Base-by-base conservation (phyloP, 2,888 invertebrate genomes). In the Epistrophe eligans region DNA sequence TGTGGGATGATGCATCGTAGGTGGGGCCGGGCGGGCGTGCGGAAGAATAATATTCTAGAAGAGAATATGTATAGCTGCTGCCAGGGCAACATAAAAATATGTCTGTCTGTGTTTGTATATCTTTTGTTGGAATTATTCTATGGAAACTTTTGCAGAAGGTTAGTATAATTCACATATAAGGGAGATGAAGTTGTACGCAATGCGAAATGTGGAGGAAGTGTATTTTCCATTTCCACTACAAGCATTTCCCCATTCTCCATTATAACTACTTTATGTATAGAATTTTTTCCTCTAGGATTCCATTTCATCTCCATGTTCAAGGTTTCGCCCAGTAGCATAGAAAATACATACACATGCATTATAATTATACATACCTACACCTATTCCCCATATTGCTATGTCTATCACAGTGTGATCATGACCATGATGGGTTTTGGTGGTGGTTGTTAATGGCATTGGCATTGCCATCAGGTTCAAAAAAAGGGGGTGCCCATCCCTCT, bases 281-380 rank as follows among this genome's bases (percentile, higher is more conserved):
- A 55, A 19, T 24, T 48, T 67, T 1, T 71, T 81, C 66, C 73
- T 82, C 55, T 58, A 77, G 72, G 73, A 66, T 60, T 83, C 67
- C 24, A 24, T 24, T 24, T 24, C 50, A 40, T n/a, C 7, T n/a
- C 38, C 40, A 83, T 83, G 83, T 79, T 83, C 87, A 83, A 83
- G 83, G 79, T 87, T 87, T 87, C 82, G 79, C 82, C 87, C 74
- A 83, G 87, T 83, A 87, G 87, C 87, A 83, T 87, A 87, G 48
- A 83, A 82, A 81, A 74, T 76, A 70, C 38, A 40, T 32, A 38
- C 38, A 40, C 38, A 40, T 19, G 10, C 38, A 50, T 50, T 19
- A 17, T 48, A 8, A 32, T 0, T 0, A 6, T 32, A 32, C 7
- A 7, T 32, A 6, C 9, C 1, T 8, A 35, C 6, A 9, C 35